These are phyloP conservation scores for Agapornis roseicollis DNA, from an alignment of 2,113 vertebrate species.

Conservation along the genomic window DNA sequence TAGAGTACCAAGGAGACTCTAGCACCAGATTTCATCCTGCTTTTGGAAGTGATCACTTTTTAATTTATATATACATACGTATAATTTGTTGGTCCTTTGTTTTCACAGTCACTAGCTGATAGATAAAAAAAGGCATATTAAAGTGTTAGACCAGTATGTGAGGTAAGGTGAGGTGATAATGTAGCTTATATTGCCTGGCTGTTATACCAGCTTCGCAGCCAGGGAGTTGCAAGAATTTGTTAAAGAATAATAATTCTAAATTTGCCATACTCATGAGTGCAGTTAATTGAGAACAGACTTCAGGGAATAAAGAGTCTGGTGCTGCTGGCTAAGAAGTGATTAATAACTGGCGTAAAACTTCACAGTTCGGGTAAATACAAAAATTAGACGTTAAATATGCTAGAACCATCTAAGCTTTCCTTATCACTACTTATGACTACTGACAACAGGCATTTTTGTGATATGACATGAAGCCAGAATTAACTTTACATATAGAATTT, in stretches of 20 bases:
- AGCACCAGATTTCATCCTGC: background rate
- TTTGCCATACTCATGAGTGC: slow-evolving; percentile 44
- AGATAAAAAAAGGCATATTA: background rate
- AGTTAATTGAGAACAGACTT: slow-evolving; percentile 53
- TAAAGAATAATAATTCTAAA: slow-evolving; percentile 39
- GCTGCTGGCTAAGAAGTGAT: slow-evolving; percentile 35
- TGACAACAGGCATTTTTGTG: slow-evolving; percentile 20
- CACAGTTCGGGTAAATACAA: background rate
- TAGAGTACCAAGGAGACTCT: background rate
- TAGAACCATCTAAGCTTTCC: slow-evolving; percentile 24
- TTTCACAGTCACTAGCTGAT: background rate
- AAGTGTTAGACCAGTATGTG: background rate
- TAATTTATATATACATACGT: background rate
- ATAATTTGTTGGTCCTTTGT: background rate
- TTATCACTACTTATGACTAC: slow-evolving; percentile 44
- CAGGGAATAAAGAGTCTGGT: slow-evolving; percentile 31
- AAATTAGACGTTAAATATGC: slow-evolving; percentile 50
- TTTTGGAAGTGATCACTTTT: background rate
- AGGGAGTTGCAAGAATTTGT: background rate
- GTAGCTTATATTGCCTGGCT: background rate
- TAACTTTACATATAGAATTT: slow-evolving; percentile 33
- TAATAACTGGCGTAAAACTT: slow-evolving; percentile 37
- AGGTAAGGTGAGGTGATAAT: background rate
- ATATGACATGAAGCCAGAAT: slow-evolving; percentile 33
- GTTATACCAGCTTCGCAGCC: background rate